Conservation (phyloP, 2,888 invertebrate genomes). For the Meandrusa payeni region DNA sequence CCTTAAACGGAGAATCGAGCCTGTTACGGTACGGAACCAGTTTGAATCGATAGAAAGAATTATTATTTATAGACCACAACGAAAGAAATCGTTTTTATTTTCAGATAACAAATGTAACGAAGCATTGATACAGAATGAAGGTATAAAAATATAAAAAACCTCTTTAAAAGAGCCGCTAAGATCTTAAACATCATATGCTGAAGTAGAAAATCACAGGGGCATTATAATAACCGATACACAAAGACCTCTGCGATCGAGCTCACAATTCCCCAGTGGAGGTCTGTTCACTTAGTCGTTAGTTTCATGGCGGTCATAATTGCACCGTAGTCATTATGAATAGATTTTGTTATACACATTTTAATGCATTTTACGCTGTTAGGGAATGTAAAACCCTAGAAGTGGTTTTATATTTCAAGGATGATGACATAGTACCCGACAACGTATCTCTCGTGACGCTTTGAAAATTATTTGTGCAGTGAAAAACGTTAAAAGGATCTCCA, state of each 20-base stretch:
- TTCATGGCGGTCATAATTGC: constrained; percentile 41
- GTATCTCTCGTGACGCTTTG: constrained; percentile 2
- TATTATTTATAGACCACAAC: constrained; percentile 15
- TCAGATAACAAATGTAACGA: constrained; percentile 31
- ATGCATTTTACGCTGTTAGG: constrained; percentile 33
- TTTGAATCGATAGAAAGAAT: constrained; percentile 4
- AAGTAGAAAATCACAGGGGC: constrained; percentile 45
- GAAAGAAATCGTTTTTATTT: constrained; percentile 32
- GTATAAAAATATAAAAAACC: constrained; percentile 47
- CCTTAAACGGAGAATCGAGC: constrained; percentile 6
- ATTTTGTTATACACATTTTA: constrained; percentile 41
- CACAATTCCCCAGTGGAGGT: not conserved
- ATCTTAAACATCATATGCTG: constrained; percentile 35
- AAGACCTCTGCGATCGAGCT: constrained; percentile 3
- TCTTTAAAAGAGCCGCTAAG: constrained; percentile 41
- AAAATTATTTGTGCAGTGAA: constrained; percentile 22
- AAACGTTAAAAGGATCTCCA: constrained; percentile 17
- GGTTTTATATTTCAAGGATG: constrained; percentile 4
- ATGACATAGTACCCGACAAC: constrained; percentile 3
- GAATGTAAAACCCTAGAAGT: constrained; percentile 8
- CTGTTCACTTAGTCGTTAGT: constrained; percentile 27
- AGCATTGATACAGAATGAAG: constrained; percentile 34
- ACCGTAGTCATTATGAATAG: constrained; percentile 37
- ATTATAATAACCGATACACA: constrained; percentile 28
- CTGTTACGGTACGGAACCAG: constrained; percentile 8